Base-by-base conservation (phyloP, 2,888 invertebrate genomes). In the Heliconius ethilla region DNA sequence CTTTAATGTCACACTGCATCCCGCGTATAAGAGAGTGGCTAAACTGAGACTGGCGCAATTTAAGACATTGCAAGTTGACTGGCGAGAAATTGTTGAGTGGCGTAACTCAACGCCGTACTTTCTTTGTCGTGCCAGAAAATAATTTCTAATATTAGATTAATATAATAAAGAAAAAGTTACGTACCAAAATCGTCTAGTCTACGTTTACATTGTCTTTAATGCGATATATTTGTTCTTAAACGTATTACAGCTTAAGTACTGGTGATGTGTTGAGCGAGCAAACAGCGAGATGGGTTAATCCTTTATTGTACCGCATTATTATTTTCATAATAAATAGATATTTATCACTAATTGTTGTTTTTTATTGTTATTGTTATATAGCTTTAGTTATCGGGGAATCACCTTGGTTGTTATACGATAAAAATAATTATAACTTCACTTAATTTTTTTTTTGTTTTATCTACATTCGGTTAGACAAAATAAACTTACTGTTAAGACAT, bases 151-250 rank as follows among this genome's bases (percentile, higher is more conserved):
- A 33, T 33, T 33, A 33, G 33, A 33, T 62, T 1, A 0, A 7
- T 59, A 62, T 3, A 59, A 45, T 37, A 51, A 33, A 65, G 15
- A 40, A 67, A 10, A 6, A 11, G 22, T 1, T 37, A 40, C 37
- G 6, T 67, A 5, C n/a, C 0, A 11, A 37, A 67, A 40, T 40
- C 25, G 2, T 40, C 27, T 76, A 70, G 45, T 45, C 63, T 70
- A 45, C 18, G 29, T 33, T 37, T 25, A 40, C n/a, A 55, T 37
- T 40, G 66, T 73, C 37, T 76, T 66, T 76, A 76, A 72, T 72
- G 65, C 77, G 65, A 66, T 77, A 70, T 77, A 77, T 74, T 77
- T 74, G 77, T 77, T 77, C 55, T 65, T 77, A 72, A 77, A 77
- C 29, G 77, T 74, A 77, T 77, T 77, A 77, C 37, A 37, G 37